Evolutionary conservation across 2,113 vertebrate genomes (phyloP), one percentile per base, ranked within the genome.

Genomic region (Thryonomys swinderianus): DNA sequence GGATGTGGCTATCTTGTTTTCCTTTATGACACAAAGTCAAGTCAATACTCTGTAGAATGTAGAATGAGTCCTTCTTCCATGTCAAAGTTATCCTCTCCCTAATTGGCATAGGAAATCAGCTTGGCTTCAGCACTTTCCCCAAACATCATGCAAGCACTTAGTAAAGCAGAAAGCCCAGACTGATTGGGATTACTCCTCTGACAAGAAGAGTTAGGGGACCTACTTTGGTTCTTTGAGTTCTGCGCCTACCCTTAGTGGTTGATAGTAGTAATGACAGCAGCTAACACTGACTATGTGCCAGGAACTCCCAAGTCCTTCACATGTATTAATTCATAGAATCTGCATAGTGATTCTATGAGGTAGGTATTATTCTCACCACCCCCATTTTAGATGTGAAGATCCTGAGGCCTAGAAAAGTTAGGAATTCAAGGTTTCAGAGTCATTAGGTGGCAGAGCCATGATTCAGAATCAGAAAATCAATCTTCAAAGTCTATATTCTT

Each of bases 1-100:
- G 45, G 67, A 17, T 73, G n/a, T 92, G 66, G 13, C 71, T 57
- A 4, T 57, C 71, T 95, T 86, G 91, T 91, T 96, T 95, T 80
- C 61, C 71, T 71, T 93, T 95, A 66, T 88, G 48, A 86, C 67
- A 92, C 66, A 82, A 12, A 94, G 45, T 69, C n/a, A n/a, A 67
- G 45, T 79, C 55, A 79, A n/a, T 90, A 88, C 85, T 61, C 17
- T 95, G 45, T 92, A 59, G 73, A 88, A 62, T 82, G 32, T 48
- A 20, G 48, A 85, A 73, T 88, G 73, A 88, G 37, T 88, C 80
- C 90, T 83, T 62, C 66, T 48, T 88, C 21, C 61, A 2, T 62
- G 40, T 61, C 76, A 95, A 86, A 91, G n/a, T 61, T 64, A 69
- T 34, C 45, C 67, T 14, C 55, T 48, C 21, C 40, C 34, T 69